These are phyloP conservation scores for Engystomops pustulosus DNA, from an alignment of 2,113 vertebrate genomes.

Conservation along the genomic window DNA sequence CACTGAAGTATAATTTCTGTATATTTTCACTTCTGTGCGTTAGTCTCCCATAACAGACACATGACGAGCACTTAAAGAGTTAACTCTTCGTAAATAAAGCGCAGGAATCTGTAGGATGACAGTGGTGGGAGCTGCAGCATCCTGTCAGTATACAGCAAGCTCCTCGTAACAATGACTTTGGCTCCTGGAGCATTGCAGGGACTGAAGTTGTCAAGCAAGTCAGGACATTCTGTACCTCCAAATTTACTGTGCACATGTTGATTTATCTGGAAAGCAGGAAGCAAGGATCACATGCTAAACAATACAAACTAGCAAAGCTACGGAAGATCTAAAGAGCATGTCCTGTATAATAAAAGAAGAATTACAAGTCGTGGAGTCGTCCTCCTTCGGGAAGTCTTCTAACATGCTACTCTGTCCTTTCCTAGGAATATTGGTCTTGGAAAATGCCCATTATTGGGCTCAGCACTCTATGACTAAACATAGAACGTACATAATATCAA, in stretches of 20 bases:
- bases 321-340: neutral
- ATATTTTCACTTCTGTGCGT: neutral
- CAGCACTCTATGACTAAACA: neutral
- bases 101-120: conserved; percentile 4
- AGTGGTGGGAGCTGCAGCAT: neutral
- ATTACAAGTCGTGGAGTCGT: neutral
- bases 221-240: conserved; percentile 24
- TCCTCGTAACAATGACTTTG: conserved; percentile 18
- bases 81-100: conserved; percentile 25
- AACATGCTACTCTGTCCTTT: neutral
- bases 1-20: neutral
- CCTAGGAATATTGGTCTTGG: too few species aligned
- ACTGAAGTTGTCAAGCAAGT: neutral
- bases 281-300: neutral
- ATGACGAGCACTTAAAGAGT: neutral
- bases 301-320: neutral
- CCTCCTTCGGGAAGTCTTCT: neutral
- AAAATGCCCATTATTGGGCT: neutral
- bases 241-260: neutral
- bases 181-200: neutral
- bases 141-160: conserved; percentile 11
- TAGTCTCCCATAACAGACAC: neutral
- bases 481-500: too few species aligned
- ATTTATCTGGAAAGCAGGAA: conserved; percentile 5
- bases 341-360: neutral